Evolutionary conservation across 2,113 vertebrate genomes (phyloP), one percentile per base, ranked within the genome.

Genomic region (Willisornis vidua): DNA sequence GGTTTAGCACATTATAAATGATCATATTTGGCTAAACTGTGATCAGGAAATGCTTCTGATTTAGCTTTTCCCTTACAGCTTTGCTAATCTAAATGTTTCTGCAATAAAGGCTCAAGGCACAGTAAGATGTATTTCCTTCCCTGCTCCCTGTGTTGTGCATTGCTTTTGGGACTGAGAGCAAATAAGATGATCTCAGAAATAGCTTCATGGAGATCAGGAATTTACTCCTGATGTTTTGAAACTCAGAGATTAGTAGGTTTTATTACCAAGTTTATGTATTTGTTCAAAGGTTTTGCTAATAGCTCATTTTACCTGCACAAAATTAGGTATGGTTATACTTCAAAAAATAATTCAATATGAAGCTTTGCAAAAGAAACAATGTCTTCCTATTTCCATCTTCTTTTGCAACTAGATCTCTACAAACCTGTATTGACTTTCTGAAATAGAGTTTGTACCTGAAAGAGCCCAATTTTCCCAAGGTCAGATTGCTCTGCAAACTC

Each of bases 381-480:
- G 39, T 29, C 71, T 82, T n/a, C 12, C 10, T 87, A 52, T 68
- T 89, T 68, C 37, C 39, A 75, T 54, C 2, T 6, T 6, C 55
- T 91, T 70, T 76, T 94, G 58, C 75, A 88, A 86, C 58, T 54
- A 83, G 62, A 93, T 75, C 62, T 68, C 58, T 49, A 33, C 20
- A 82, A 90, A 72, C 19, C 29, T 20, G 5, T 66, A 73, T 46
- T 83, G 85, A 62, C 49, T 83, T 79, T 62, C 75, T 70, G 85
- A 92, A 93, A 92, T 73, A 66, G 81, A 65, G 46, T 80, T 86
- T 92, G 37, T 71, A 70, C 18, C 83, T 88, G 63, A 88, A 90
- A 87, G 20, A 84, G 20, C 19, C 63, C 43, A 89, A 59, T 93
- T 92, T 96, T 96, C 79, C 51, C 85, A 95, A 96, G 92, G 92